Base-by-base conservation (phyloP, 2,797 vertebrate species). In the Aplochiton taeniatus region DNA sequence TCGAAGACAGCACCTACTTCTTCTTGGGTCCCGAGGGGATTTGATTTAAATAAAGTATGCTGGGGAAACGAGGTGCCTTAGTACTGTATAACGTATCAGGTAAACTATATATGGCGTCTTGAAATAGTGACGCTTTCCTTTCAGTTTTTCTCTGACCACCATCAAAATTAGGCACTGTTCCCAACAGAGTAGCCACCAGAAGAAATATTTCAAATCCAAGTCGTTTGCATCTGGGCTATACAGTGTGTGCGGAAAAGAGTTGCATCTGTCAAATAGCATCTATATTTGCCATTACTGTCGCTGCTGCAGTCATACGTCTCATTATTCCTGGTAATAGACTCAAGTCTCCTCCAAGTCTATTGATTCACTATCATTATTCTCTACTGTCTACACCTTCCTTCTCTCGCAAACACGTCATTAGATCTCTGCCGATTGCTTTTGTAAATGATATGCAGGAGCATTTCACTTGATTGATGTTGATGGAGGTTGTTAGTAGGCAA, bases 241-340 rank as follows among this genome's bases (percentile, higher is more conserved):
- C 54, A 46, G 56, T 47, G 53, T 69, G 60, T 4, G 47, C 70
- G 45, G 41, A 46, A 74, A 73, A 51, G 41, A 65, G 48, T 18
- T 14, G 14, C 61, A 41, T 63, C 14, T 52, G 61, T 44, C 18
- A 52, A 44, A 70, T 16, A 9, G 46, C 61, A 66, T 75, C 73
- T 46, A 64, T 76, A 58, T 64, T 45, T 55, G 65, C 55, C 42
- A 8, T 75, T 79, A 62, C 59, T 13, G 69, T 79, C 66, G 41
- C 61, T 66, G 19, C 60, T 60, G 53, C 63, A 61, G 62, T 66
- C 65, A 76, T 68, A 74, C 60, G 70, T 46, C 20, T 69, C 79
- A 80, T 79, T 75, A 77, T 82, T 81, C 76, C 70, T 68, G n/a
- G 63, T 75, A 69, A 75, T 71, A 71, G 64, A 70, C 16, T 76